Percentiles rank a stretch among this genome's conserved stretches.
phyloP scores from a whole-genome alignment of 2,113 vertebrate genomes.

The Pao palembangensis region DNA sequence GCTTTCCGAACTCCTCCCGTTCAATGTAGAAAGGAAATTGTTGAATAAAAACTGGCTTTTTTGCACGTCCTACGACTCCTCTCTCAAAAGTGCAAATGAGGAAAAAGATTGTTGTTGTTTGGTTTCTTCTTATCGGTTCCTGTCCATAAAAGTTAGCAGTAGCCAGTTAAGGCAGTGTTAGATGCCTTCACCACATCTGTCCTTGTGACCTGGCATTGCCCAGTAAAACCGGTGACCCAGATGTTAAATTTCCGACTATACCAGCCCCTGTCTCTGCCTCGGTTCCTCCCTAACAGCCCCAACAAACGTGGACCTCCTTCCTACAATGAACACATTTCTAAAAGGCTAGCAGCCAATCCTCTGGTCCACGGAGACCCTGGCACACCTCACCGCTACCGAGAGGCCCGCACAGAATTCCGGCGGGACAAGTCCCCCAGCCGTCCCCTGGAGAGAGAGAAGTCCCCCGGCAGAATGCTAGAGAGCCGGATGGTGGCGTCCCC shows the following conservation, averaged over 20 bases:
- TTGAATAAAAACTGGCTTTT: conserved; percentile 56
- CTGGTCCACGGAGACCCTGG: conserved; percentile 83
- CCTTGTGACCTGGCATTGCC: conserved; percentile 14
- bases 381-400: conserved; percentile 93
- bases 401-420: conserved; percentile 91
- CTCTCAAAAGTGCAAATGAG: neutral
- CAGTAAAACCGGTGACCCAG: conserved; percentile 20
- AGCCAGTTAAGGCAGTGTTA: neutral
- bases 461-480: conserved; percentile 87
- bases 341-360: conserved; percentile 89
- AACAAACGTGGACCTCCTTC: conserved; percentile 97
- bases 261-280: conserved; percentile 14
- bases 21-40: conserved; percentile 29
- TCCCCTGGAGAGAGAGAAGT: conserved; percentile 91
- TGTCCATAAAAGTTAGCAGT: conserved; percentile 1
- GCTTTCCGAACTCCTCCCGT: conserved; percentile 21
- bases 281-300: conserved; percentile 76
- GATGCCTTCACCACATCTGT: neutral
- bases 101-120: too few relatives aligned
- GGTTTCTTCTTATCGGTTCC: neutral
- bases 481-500: conserved; percentile 74
- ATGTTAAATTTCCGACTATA: neutral
- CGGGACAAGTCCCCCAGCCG: conserved; percentile 91
- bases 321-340: conserved; percentile 99
- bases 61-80: conserved; percentile 23